Evolutionary conservation across 2,888 invertebrate genomes (phyloP).

Genomic region (Xanthorhoe designata): DNA sequence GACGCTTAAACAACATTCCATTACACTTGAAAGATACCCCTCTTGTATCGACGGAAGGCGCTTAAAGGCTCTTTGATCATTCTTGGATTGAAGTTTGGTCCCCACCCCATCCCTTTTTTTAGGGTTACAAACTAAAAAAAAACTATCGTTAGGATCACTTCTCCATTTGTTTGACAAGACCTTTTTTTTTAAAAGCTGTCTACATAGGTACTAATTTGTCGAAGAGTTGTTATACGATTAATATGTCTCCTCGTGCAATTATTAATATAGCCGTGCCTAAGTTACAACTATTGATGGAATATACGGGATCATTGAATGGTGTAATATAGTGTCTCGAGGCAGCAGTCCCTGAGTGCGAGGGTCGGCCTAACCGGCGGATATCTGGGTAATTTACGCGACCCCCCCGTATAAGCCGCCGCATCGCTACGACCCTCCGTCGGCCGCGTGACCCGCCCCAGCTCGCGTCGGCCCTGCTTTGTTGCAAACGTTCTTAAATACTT

Average conservation of each 20-base stretch:
- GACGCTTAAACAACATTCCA: not conserved
- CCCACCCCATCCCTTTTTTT: too few species aligned
- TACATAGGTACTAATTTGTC: too few species aligned
- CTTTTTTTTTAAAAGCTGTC: not conserved
- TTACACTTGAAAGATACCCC: not conserved
- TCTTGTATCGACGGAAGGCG: not conserved
- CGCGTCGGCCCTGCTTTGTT: constrained; percentile 13
- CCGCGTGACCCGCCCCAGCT: constrained; percentile 10
- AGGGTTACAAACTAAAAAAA: too few species aligned
- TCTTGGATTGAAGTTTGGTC: not conserved
- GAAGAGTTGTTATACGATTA: too few species aligned
- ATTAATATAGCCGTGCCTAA: too few species aligned
- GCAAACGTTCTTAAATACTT: constrained; percentile 10
- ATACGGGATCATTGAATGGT: not conserved
- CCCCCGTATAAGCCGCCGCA: constrained; percentile 23
- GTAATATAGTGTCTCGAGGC: not conserved
- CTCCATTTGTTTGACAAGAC: too few species aligned
- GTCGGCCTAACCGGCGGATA: constrained; percentile 22
- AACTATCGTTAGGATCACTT: too few species aligned
- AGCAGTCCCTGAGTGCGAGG: constrained; percentile 1
- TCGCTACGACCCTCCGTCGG: constrained; percentile 14
- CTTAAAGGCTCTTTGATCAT: too few species aligned
- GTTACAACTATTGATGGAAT: not conserved
- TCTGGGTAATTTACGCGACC: constrained; percentile 28
- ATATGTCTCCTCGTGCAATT: too few species aligned